Evolutionary conservation across 2,113 vertebrate genomes (phyloP).

Genomic region (Oreochromis aureus): DNA sequence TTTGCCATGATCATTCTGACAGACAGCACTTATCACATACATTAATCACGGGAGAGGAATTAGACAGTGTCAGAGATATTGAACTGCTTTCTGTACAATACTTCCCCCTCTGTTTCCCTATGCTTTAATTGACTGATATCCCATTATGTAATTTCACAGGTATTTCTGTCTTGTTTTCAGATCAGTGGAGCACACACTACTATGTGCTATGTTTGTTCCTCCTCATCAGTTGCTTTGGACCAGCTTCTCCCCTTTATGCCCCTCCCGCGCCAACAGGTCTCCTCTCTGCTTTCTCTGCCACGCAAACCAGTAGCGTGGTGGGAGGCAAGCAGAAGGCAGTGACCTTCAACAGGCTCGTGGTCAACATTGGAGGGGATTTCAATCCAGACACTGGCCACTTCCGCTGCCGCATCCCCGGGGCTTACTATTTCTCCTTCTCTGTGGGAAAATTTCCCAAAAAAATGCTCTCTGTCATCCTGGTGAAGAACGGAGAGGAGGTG

Average conservation of each 20-base stretch:
- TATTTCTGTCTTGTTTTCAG: constrained; percentile 1
- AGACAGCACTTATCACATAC: not conserved
- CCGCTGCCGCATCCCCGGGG: constrained; percentile 70
- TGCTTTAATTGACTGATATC: not conserved
- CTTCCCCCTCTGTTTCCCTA: not conserved
- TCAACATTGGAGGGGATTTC: constrained; percentile 74
- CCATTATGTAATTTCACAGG: not conserved
- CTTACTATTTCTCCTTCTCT: constrained; percentile 75
- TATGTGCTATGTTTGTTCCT: constrained; percentile 38
- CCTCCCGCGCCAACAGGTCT: constrained; percentile 13
- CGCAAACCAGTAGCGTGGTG: constrained; percentile 62
- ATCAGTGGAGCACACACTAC: constrained; percentile 2
- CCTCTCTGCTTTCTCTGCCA: constrained; percentile 75
- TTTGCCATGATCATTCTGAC: not conserved
- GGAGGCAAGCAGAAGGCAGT: constrained; percentile 67
- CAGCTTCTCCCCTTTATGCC: constrained; percentile 29
- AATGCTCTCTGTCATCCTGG: constrained; percentile 75
- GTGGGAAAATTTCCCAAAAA: constrained; percentile 76
- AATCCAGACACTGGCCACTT: constrained; percentile 69
- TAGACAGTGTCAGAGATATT: not conserved
- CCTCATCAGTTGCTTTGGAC: constrained; percentile 17
- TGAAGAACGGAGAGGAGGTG: constrained; percentile 76
- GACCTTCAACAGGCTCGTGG: constrained; percentile 73
- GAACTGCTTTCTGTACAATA: not conserved
- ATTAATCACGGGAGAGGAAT: not conserved